These are phyloP conservation scores for Dendronephthya gigantea DNA, from an alignment of 64 coral and sea anemone genomes.

Conservation along the genomic window DNA sequence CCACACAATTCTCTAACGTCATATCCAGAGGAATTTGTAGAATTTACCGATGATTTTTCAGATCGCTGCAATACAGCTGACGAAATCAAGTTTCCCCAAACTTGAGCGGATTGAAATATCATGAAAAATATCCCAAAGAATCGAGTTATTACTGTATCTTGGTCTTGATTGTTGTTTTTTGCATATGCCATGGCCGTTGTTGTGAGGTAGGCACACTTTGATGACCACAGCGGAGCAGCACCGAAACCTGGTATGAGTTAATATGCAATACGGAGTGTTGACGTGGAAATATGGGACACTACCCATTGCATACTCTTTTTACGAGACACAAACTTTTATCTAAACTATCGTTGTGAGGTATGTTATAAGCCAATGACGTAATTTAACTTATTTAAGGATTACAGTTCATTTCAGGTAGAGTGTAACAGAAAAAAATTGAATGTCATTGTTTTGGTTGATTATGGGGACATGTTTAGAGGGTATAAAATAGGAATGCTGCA, in stretches of 20 bases:
- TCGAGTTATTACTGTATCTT: slow-evolving; percentile 80
- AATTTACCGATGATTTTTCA: not conserved
- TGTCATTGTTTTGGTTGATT: no score
- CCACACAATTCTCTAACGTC: not conserved
- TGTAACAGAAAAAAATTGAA: no score
- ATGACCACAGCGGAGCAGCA: slow-evolving; percentile 86
- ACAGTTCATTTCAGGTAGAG: no score
- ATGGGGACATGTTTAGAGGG: no score
- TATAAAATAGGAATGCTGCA: no score
- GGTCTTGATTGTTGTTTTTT: slow-evolving; percentile 47
- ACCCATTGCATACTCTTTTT: no score
- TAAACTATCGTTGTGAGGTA: no score
- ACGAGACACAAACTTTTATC: no score
- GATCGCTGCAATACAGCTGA: slow-evolving; percentile 53
- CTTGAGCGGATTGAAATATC: slow-evolving; percentile 86
- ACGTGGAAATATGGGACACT: no score
- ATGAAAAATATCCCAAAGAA: slow-evolving; percentile 90
- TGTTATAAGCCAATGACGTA: no score
- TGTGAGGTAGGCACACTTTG: slow-evolving; percentile 88
- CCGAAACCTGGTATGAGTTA: slow-evolving; percentile 37
- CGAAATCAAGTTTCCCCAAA: slow-evolving; percentile 86
- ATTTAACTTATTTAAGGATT: no score
- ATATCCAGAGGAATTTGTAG: not conserved
- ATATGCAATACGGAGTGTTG: not conserved
- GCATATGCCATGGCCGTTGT: slow-evolving; percentile 79